Base-by-base conservation (phyloP, 2,113 vertebrate genomes). In the Corythaixoides concolor region DNA sequence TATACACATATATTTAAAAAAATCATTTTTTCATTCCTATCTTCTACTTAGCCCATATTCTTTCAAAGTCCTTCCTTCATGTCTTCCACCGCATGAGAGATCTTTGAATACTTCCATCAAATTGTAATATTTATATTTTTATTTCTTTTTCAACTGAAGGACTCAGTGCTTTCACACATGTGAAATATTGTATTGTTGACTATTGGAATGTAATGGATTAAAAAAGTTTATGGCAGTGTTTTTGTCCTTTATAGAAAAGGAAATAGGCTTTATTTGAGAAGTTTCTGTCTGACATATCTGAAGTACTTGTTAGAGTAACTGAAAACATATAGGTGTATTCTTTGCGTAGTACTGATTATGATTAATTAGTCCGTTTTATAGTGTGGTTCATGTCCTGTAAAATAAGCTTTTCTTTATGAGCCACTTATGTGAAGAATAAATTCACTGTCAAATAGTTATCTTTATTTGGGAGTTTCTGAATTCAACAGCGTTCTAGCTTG, bases 401-500 rank as follows among this genome's bases (percentile, higher is more conserved):
- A 58, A 50, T 13, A 24, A 49, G 3, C 27, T 23, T 86, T 79
- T 62, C 11, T 87, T 67, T 83, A 3, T 52, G n/a, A 83, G 10
- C 6, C 26, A 8, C 23, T 47, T 47, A 12, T 0, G 4, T 13
- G 15, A 68, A 64, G 33, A 56, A 12, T 64, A 73, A 75, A 53
- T 28, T 37, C 28, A 47, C 58, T 82, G 5, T 39, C 49, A 60
- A 15, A 67, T 8, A 39, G 12, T 14, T 76, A 11, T 3, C 17
- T 76, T 56, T 20, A 14, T 83, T 55, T 24, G 27, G 30, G 14
- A 70, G 23, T 63, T 58, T n/a, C 35, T 84, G 50, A 72, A 30
- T 70, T 43, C 39, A 66, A 0, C 21, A 52, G 43, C 0, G 0
- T 82, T 75, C 30, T 43, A 60, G 30, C 43, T 83, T 37, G 0